Base-by-base conservation (phyloP, 2,888 invertebrate genomes). In the Cecidostiba fungosa region DNA sequence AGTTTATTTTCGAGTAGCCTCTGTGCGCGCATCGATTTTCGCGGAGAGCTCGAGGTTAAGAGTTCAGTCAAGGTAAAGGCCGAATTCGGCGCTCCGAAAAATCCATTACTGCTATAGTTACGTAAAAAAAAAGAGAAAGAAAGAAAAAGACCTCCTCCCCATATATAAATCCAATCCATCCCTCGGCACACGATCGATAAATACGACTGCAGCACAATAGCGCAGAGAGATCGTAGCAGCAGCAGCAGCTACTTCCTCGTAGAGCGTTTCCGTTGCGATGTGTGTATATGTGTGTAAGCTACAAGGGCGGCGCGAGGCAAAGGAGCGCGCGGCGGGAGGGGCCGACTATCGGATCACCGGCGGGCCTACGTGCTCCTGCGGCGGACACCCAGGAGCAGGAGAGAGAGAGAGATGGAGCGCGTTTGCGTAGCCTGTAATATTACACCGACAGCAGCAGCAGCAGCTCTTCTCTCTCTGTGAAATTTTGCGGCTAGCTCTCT, bases 371-470 rank as follows among this genome's bases (percentile, higher is more conserved):
- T 88, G 87, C 87, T 86, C 88, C 87, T 82, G 87, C 88, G 88
- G 89, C 89, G 91, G 89, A 90, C 90, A 91, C 90, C 91, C 90
- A 91, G 89, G 89, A 90, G 90, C 88, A 89, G 89, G 32, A 59
- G 62, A 62, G 62, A 62, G 69, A 62, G 66, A 66, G 66, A 66
- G 66, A 66, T 26, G 23, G 62, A 62, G 62, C 47, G 76, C 23
- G 23, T 10, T 29, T n/a, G n/a, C 88, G 87, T 89, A 89, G 90
- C 91, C 90, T 91, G 92, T 92, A 92, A 92, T 91, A 92, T 90
- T 91, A 92, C 87, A 92, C 92, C 92, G 90, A 87, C 90, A 88
- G 88, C 50, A n/a, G n/a, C n/a, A n/a, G n/a, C n/a, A n/a, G n/a
- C n/a, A n/a, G n/a, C n/a, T n/a, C n/a, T n/a, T 29, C 77, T 26